Evolutionary conservation across 2,113 vertebrate species (phyloP), one percentile per base, ranked within the genome.

Genomic region (Dipodomys merriami): DNA sequence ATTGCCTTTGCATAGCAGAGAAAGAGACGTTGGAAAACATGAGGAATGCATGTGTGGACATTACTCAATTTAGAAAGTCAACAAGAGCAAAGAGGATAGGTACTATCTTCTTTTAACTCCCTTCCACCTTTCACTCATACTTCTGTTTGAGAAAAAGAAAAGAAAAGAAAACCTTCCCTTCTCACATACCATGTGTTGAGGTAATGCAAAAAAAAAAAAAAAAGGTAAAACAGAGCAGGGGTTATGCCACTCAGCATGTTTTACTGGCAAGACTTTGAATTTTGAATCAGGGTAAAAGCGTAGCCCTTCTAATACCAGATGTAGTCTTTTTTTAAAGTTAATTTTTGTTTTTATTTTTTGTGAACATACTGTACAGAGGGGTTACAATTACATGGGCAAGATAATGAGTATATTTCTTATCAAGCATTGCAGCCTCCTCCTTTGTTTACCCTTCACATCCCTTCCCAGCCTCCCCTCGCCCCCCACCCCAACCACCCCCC

Each of bases 1-100:
- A 16, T 60, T 86, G 11, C 65, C 13, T 95, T 79, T 71, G 35
- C 77, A 76, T 46, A 77, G 92, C 23, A 94, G 10, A 92, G 11
- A 79, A 71, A 84, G 33, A 76, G 68, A 88, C 6, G 71, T 33
- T 5, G 57, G 27, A 78, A 7, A 53, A 1, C 30, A 53, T 39
- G 35, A 33, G 27, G 19, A 57, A 57, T 57, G 53, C 15, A 57
- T 57, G 53, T 22, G 64, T 29, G 49, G 19, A 86, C 11, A 65
- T 19, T 67, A 22, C n/a, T 49, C 67, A 7, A 84, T 20, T 87
- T 73, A 33, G 57, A 15, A 79, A 29, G 35, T 65, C 22, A 85
- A 30, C 49, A 68, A n/a, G 25, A 62, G 44, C 9, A 49, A 64
- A 49, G 74, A 81, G 39, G 44, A 23, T 25, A 12, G 29, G 15